A percentile compares a stretch with the other conserved stretches of the same genome.
Evolutionary conservation across 1,140 invertebrate species (phyloP).

Genomic region (Pectinophora gossypiella): DNA sequence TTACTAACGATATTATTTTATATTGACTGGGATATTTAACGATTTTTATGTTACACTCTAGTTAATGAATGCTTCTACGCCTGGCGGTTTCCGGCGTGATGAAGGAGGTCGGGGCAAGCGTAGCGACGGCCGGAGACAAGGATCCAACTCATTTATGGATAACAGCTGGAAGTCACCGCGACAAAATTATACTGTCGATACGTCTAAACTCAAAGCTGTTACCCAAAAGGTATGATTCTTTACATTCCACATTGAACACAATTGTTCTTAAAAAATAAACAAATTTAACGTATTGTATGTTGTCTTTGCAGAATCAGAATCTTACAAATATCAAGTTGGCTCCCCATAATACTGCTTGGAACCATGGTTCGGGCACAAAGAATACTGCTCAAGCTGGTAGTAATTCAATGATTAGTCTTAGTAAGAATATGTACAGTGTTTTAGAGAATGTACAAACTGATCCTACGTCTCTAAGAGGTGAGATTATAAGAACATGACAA

Average conservation of each 20-base stretch:
- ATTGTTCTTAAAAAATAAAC: not conserved
- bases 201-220: conserved; percentile 52
- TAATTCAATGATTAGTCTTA: conserved; percentile 47
- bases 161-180: conserved; percentile 51
- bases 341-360: conserved; percentile 46
- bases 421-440: conserved; percentile 56
- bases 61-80: conserved; percentile 51
- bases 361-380: conserved; percentile 55
- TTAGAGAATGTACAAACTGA: conserved; percentile 48
- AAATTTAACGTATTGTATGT: not conserved
- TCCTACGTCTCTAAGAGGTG: conserved; percentile 48
- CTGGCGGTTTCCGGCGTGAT: conserved; percentile 45
- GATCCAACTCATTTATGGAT: conserved; percentile 42
- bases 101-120: conserved; percentile 53
- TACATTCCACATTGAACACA: not conserved
- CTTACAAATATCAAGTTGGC: conserved; percentile 55
- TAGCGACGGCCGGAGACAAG: conserved; percentile 40
- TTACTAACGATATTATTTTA: not conserved
- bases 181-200: conserved; percentile 48
- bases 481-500: too few relatives aligned
- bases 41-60: conserved; percentile 15
- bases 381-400: conserved; percentile 38
- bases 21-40: not conserved
- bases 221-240: conserved; percentile 38
- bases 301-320: conserved; percentile 36